Percentiles rank a stretch among this genome's conserved stretches.
Conservation (phyloP, 2,113 vertebrate genomes). For the Acrocephalus arundinaceus region DNA sequence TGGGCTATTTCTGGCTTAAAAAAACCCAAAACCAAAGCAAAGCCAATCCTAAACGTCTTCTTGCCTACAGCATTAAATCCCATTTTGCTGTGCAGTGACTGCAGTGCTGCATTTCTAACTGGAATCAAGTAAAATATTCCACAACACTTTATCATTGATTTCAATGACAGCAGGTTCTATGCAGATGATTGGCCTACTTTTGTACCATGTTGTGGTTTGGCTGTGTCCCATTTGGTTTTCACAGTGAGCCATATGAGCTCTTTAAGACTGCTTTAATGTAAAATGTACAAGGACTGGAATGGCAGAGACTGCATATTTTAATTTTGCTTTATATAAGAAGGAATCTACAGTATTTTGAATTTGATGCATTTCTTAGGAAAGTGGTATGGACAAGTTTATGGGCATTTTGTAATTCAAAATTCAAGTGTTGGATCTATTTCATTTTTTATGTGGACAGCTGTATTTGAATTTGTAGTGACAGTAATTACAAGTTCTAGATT, state of each 20-base stretch:
- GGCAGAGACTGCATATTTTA: background rate
- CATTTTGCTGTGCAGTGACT: background rate
- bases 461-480: background rate
- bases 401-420: background rate
- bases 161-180: conserved; percentile 46
- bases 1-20: background rate
- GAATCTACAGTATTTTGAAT: background rate
- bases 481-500: conserved; percentile 50
- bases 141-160: background rate
- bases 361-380: background rate
- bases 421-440: background rate
- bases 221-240: conserved; percentile 17
- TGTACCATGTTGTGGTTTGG: conserved; percentile 27
- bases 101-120: background rate
- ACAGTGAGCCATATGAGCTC: background rate
- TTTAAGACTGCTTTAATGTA: background rate
- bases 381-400: background rate
- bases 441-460: background rate
- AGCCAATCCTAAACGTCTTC: background rate
- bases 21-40: background rate
- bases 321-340: background rate
- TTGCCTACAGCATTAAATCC: background rate
- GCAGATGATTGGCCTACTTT: conserved; percentile 61
- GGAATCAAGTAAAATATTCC: conserved; percentile 37
- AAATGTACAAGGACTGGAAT: conserved; percentile 9